Percentiles rank a stretch among this genome's conserved stretches.
Evolutionary conservation across 2,113 vertebrate species (phyloP).

Genomic region (Entomyzon cyanotis): DNA sequence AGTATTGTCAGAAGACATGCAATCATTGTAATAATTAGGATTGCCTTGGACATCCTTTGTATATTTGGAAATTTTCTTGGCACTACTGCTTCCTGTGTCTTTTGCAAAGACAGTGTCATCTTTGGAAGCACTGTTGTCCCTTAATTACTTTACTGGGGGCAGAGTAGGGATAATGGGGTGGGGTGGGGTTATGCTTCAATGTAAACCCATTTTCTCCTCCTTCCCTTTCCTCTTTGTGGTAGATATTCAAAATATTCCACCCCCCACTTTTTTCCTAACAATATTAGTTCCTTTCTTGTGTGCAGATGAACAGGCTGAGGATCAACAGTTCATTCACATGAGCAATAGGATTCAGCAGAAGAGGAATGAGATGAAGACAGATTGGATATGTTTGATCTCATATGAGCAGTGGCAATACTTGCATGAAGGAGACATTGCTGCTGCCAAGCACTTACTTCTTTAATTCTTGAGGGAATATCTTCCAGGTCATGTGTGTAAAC

Average conservation of each 20-base stretch:
- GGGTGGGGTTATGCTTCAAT: no score
- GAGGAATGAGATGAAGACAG: not conserved
- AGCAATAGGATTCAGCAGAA: not conserved
- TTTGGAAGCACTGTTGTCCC: no score
- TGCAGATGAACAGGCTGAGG: not conserved
- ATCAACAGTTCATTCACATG: not conserved
- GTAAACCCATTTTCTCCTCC: no score
- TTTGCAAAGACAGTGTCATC: no score
- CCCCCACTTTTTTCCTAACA: not conserved
- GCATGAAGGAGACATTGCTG: not conserved
- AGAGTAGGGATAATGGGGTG: no score
- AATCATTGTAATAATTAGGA: not conserved
- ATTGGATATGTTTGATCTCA: not conserved
- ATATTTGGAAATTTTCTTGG: no score
- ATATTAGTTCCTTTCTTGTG: not conserved
- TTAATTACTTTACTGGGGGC: no score
- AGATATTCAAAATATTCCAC: not conserved
- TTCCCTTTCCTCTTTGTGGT: no score
- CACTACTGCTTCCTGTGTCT: no score
- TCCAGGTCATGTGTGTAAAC: constrained; percentile 37
- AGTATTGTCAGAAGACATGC: not conserved
- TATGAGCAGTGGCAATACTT: not conserved
- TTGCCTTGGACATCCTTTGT: not conserved
- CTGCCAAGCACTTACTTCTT: constrained; percentile 54
- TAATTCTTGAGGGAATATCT: constrained; percentile 62